These are phyloP conservation scores for Stramonita haemastoma DNA, from an alignment of 2,888 invertebrate genomes.

Conservation along the genomic window DNA sequence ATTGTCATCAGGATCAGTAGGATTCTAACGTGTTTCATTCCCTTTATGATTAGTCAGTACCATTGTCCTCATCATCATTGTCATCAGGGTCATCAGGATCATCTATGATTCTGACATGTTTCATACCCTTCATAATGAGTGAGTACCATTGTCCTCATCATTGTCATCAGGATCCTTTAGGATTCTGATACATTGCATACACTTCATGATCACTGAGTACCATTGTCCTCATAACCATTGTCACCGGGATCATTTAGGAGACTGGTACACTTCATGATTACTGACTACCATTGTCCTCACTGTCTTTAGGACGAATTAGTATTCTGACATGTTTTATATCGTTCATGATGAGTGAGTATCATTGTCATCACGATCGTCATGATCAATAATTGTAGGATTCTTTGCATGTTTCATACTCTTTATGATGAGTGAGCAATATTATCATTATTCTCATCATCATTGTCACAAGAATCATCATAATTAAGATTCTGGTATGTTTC, in stretches of 20 bases:
- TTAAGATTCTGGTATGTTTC: neutral
- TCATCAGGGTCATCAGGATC: neutral
- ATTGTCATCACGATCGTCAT: too few relatives aligned
- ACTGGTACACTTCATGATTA: neutral
- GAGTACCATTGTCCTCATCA: neutral
- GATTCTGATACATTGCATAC: neutral
- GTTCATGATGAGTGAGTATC: too few relatives aligned
- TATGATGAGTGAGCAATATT: too few relatives aligned
- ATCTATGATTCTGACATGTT: neutral
- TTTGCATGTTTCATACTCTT: too few relatives aligned
- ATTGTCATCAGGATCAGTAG: neutral
- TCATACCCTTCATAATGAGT: too few relatives aligned
- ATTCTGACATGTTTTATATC: too few relatives aligned
- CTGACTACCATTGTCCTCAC: neutral
- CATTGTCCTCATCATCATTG: conserved; percentile 17
- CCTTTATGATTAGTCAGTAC: conserved; percentile 65
- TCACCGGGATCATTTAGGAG: neutral
- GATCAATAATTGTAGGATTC: too few relatives aligned
- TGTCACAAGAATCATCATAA: neutral
- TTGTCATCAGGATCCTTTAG: neutral
- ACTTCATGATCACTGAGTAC: neutral
- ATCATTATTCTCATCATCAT: too few relatives aligned
- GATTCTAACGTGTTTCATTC: neutral
- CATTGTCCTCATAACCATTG: neutral
- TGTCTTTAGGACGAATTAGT: neutral